These are phyloP conservation scores for Drosophila malerkotliana DNA, from an alignment of 1,140 invertebrate genomes.

Conservation along the genomic window DNA sequence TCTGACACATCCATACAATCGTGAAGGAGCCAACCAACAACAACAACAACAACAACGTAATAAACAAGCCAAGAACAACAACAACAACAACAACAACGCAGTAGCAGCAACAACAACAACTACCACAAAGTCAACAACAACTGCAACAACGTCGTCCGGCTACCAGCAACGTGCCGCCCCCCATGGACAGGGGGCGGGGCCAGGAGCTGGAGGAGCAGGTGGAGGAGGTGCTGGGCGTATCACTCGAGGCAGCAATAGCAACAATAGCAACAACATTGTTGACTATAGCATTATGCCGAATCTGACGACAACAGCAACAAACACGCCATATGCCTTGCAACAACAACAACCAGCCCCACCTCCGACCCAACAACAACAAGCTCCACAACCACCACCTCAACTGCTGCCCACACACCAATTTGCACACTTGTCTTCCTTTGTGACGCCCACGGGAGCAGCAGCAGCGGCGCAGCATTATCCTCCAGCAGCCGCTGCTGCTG, in stretches of 20 bases:
- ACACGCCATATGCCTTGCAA: conserved; percentile 56
- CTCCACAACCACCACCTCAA: conserved; percentile 37
- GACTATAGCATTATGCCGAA: conserved; percentile 57
- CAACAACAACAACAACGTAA: conserved; percentile 15
- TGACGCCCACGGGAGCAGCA: conserved; percentile 51
- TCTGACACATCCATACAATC: conserved; percentile 18
- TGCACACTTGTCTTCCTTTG: conserved; percentile 74
- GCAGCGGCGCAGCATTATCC: conserved; percentile 57
- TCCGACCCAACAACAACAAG: conserved; percentile 24
- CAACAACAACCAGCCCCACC: conserved; percentile 33
- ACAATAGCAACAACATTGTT: conserved; percentile 50
- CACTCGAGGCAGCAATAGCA: conserved; percentile 57
- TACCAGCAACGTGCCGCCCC: conserved; percentile 69
- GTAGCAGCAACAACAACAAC: conserved; percentile 32
- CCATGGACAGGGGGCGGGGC: conserved; percentile 67
- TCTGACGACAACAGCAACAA: conserved; percentile 35
- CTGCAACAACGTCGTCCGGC: conserved; percentile 71
- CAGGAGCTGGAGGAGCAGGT: conserved; percentile 39
- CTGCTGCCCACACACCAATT: conserved; percentile 65
- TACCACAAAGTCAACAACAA: conserved; percentile 35
- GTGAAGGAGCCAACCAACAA: conserved; percentile 44
- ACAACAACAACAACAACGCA: conserved; percentile 40
- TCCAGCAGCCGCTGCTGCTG: conserved; percentile 57
- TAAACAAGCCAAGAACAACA: conserved; percentile 37
- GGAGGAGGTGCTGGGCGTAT: conserved; percentile 61